Evolutionary conservation across 1,140 invertebrate genomes (phyloP), one percentile per base, ranked within the genome.

Genomic region (Tenebrio molitor): DNA sequence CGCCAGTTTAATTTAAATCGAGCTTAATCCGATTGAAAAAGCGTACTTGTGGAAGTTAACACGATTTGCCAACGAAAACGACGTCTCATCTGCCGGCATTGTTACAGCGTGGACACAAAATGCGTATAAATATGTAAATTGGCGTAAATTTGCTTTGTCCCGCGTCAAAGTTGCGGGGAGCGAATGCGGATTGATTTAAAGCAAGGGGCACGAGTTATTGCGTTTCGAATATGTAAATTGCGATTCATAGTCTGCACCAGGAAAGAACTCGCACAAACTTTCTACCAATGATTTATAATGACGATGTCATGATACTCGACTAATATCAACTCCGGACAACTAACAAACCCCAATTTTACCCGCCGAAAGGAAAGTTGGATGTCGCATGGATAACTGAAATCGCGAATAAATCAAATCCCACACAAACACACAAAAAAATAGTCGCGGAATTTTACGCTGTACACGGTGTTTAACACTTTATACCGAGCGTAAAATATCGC

Each of bases 41-140:
- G 72, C 72, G 66, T 69, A 50, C 67, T 69, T 63, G 53, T 42
- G 66, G 62, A 44, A 71, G 65, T 71, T 71, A 71, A 71, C 50
- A 46, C 69, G 21, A 66, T 63, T 71, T 71, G 39, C 53, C 14
- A 50, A 69, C 15, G 25, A 58, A 58, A 36, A 64, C 46, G 25
- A 34, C 19, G 63, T 34, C 63, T 58, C 69, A 41, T 64, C 41
- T 19, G 2, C 17, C 15, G 36, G 34, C 46, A 69, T 73, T 73
- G 71, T 73, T 73, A 69, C 71, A 64, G 53, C 63, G 23, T 63
- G 64, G 66, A 53, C 71, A 66, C 71, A 73, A 73, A 73, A 66
- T 69, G 65, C 64, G 69, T 72, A 74, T 74, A 71, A 74, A 76
- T 76, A 76, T 76, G 74, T 71, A 76, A 74, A 76, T 75, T 75